phyloP scores from a whole-genome alignment of 2,797 vertebrate species.

The Ceryle rudis region DNA sequence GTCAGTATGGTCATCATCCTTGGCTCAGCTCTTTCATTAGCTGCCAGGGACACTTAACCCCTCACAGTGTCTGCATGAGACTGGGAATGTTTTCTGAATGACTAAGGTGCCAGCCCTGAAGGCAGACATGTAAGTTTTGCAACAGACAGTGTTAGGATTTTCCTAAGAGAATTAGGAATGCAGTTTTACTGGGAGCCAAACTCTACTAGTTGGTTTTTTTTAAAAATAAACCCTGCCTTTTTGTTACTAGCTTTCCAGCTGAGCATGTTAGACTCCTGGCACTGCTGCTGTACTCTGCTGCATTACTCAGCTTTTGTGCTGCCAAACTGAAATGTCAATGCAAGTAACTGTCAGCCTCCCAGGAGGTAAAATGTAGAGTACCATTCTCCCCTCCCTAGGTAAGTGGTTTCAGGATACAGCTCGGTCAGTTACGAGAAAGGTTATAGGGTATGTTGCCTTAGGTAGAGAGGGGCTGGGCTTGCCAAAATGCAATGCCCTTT shows the following conservation, averaged over 20 bases:
- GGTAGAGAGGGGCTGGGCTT: not conserved
- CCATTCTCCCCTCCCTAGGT: not conserved
- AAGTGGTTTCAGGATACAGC: not conserved
- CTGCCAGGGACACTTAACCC: constrained; percentile 10
- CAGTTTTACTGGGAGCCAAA: not conserved
- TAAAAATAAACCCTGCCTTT: not conserved
- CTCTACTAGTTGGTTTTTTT: not conserved
- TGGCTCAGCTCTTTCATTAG: not conserved
- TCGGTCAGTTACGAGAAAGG: not conserved
- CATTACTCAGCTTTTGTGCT: constrained; percentile 50
- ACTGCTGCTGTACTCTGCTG: not conserved
- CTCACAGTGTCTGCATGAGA: not conserved
- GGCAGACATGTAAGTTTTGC: not conserved
- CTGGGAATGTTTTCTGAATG: not conserved
- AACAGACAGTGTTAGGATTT: not conserved
- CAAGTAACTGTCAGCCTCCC: not conserved
- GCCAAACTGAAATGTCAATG: constrained; percentile 21
- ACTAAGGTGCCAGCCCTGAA: not conserved
- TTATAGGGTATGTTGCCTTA: not conserved
- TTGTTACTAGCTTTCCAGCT: constrained; percentile 10
- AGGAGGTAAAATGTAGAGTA: not conserved
- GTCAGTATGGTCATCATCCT: not conserved
- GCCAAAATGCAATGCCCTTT: not conserved
- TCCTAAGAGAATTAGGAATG: not conserved
- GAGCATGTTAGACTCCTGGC: constrained; percentile 23